phyloP scores from a whole-genome alignment of 1,140 invertebrate genomes.

The Panagrolaimus sp. region DNA sequence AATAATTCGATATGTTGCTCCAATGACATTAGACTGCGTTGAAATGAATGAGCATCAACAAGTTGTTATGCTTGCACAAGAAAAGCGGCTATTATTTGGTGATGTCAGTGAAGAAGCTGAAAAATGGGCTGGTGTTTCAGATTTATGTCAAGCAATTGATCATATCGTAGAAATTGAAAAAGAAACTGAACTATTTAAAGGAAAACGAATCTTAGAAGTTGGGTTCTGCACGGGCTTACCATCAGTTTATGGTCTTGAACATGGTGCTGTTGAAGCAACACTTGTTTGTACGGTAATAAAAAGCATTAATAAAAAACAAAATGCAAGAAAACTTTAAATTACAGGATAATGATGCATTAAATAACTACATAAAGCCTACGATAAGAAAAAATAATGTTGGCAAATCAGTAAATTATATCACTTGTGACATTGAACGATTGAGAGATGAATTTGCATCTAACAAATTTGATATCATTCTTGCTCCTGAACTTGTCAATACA shows the following conservation, averaged over 20 bases:
- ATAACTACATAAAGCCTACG: constrained; percentile 50
- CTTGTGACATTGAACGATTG: constrained; percentile 38
- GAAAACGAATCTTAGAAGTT: constrained; percentile 51
- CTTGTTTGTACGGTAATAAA: constrained; percentile 33
- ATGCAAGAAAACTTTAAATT: constrained; percentile 6
- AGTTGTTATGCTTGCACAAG: constrained; percentile 18
- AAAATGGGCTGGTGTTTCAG: constrained; percentile 52
- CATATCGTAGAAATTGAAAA: constrained; percentile 48
- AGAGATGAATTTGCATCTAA: constrained; percentile 28
- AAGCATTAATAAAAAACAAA: constrained; percentile 1
- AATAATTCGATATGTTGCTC: constrained; percentile 49
- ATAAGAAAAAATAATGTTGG: constrained; percentile 51
- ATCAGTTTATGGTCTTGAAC: constrained; percentile 46
- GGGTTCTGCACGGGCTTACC: constrained; percentile 55
- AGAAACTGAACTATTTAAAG: constrained; percentile 48
- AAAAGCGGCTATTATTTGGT: constrained; percentile 21
- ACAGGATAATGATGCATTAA: constrained; percentile 32
- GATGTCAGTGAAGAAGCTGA: constrained; percentile 5
- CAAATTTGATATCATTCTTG: constrained; percentile 51
- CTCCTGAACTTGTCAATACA: constrained; percentile 48
- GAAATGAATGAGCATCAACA: constrained; percentile 26
- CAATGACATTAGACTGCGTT: constrained; percentile 8
- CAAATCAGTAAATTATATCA: constrained; percentile 43
- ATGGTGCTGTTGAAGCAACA: constrained; percentile 45
- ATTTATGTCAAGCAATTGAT: constrained; percentile 52